Conservation (phyloP, 2,113 vertebrate species). For the Actenoides lindsayi region DNA sequence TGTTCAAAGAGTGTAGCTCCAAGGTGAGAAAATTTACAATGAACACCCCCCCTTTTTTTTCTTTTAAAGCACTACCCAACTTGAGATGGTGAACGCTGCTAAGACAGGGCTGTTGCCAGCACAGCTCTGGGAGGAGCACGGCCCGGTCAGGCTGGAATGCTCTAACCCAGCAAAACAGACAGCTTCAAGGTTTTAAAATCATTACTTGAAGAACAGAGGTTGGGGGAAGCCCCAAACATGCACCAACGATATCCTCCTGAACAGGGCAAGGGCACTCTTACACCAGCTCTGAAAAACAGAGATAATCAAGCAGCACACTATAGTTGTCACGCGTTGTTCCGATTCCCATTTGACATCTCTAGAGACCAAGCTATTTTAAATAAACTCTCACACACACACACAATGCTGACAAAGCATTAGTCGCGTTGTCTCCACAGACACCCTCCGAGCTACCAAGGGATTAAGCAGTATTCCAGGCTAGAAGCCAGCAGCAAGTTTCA, state of each 20-base stretch:
- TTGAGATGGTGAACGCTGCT: fast-evolving
- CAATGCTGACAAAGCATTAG: background rate
- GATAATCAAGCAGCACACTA: background rate
- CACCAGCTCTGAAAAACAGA: background rate
- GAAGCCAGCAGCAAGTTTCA: background rate
- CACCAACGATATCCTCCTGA: background rate
- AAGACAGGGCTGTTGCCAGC: background rate
- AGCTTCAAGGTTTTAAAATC: background rate
- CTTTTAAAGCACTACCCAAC: background rate
- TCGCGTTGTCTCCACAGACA: background rate
- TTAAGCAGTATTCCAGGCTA: background rate
- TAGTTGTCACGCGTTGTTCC: background rate
- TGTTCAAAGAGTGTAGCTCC: fast-evolving
- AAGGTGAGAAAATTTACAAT: background rate
- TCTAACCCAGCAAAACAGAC: background rate
- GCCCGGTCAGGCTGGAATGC: background rate
- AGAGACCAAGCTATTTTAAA: background rate
- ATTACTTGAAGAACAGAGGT: background rate
- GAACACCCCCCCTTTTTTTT: background rate
- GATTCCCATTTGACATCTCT: background rate
- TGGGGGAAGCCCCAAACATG: background rate
- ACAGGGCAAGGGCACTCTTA: background rate
- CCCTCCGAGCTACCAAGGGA: background rate
- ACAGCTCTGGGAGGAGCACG: background rate
- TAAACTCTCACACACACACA: background rate